A percentile compares a stretch with the other conserved stretches of the same genome.
Evolutionary conservation across 2,888 invertebrate genomes (phyloP).

Genomic region (Silvanus unidentatus): DNA sequence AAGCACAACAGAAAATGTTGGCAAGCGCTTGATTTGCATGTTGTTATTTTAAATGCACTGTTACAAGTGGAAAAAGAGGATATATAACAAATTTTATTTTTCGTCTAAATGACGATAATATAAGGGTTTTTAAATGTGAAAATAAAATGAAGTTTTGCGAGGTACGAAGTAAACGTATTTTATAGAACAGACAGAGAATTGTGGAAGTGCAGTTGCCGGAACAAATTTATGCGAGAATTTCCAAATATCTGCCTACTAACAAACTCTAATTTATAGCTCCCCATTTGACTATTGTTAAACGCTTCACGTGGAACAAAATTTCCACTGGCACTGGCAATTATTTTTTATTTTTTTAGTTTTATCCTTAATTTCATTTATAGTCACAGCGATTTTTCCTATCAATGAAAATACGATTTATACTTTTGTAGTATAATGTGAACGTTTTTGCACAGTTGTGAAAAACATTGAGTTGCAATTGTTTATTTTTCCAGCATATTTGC

Average conservation of each 20-base stretch:
- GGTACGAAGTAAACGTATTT: constrained; percentile 28
- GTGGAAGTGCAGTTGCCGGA: constrained; percentile 33
- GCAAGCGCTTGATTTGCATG: too few species aligned
- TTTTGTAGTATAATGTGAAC: not conserved
- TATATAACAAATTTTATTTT: constrained; percentile 11
- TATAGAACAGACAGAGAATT: constrained; percentile 27
- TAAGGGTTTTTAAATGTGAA: constrained; percentile 12
- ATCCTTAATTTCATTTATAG: constrained; percentile 2
- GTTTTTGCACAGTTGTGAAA: not conserved
- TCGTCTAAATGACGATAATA: constrained; percentile 15
- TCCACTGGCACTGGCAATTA: constrained; percentile 13
- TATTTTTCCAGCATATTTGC: too few species aligned
- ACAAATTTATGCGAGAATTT: constrained; percentile 40
- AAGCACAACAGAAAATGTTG: too few species aligned
- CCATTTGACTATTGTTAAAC: constrained; percentile 43
- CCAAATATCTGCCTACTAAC: constrained; percentile 39
- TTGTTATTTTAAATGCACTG: too few species aligned
- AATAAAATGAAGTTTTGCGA: constrained; percentile 17
- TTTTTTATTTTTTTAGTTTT: constrained; percentile 8
- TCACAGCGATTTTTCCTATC: too few species aligned
- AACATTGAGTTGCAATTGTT: not conserved
- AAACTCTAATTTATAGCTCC: constrained; percentile 39
- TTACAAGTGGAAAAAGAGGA: too few species aligned
- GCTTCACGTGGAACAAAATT: constrained; percentile 19
- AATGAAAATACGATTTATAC: too few species aligned